Conservation (phyloP, 35 echinoderm and acorn worm genomes). For the Chiridota heheva region DNA sequence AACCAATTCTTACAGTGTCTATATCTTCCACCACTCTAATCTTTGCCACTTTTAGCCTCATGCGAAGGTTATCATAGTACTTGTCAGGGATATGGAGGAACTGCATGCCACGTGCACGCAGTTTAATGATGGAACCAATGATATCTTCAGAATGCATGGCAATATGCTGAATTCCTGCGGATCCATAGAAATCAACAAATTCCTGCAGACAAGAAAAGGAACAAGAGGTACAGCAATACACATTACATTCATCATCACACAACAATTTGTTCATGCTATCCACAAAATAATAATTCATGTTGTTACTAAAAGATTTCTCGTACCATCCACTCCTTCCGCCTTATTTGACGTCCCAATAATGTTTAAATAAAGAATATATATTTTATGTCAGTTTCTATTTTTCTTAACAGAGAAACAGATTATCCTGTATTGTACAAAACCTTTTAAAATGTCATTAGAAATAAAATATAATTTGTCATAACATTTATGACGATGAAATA, state of each 20-base stretch:
- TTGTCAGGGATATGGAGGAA: slow-evolving; percentile 78
- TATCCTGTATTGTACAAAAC: too few relatives aligned
- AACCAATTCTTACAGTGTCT: slow-evolving; percentile 61
- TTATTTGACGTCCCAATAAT: too few relatives aligned
- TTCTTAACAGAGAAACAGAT: too few relatives aligned
- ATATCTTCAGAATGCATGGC: slow-evolving; percentile 83
- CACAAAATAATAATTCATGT: not conserved
- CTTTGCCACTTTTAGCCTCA: slow-evolving; percentile 67
- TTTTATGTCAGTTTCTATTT: too few relatives aligned
- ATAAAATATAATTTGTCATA: too few relatives aligned
- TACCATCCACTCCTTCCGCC: too few relatives aligned
- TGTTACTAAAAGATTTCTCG: too few relatives aligned
- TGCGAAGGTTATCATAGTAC: slow-evolving; percentile 81
- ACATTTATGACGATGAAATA: too few relatives aligned
- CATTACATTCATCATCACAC: too few relatives aligned
- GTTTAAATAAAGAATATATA: too few relatives aligned
- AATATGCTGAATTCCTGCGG: slow-evolving; percentile 92
- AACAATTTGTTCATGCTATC: too few relatives aligned
- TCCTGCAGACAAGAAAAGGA: slow-evolving; percentile 49
- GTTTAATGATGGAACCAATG: slow-evolving; percentile 52
- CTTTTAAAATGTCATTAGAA: too few relatives aligned
- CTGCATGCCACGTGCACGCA: slow-evolving; percentile 71
- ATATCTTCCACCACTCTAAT: slow-evolving; percentile 68
- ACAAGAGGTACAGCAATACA: not conserved
- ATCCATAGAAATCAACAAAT: slow-evolving; percentile 93